Conservation (phyloP, 2,113 vertebrate genomes). For the Phylloscopus trochilus region DNA sequence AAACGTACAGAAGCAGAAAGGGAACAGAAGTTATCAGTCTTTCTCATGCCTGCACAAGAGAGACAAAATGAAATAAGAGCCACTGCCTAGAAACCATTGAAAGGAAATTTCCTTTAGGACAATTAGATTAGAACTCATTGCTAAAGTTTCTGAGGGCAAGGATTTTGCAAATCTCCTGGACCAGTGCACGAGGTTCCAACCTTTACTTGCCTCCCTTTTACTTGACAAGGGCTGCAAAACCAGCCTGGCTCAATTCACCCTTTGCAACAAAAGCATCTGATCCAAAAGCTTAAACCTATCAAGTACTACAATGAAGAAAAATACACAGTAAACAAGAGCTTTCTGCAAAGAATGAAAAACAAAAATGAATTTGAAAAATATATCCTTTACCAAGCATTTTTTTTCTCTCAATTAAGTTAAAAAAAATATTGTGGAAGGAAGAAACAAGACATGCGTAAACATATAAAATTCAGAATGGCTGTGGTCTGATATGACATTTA, state of each 20-base stretch:
- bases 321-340: not conserved
- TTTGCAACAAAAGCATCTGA: not conserved
- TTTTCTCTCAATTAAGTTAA: not conserved
- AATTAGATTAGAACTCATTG: not conserved
- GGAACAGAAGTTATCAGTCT: not conserved
- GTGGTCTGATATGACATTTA: conserved; percentile 60
- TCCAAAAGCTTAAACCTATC: not conserved
- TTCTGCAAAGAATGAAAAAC: not conserved
- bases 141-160: not conserved
- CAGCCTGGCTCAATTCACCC: not conserved
- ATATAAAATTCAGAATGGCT: conserved; percentile 25
- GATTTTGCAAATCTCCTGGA: not conserved
- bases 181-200: not conserved
- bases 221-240: not conserved
- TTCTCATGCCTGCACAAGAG: not conserved
- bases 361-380: not conserved
- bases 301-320: not conserved
- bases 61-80: not conserved
- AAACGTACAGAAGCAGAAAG: not conserved
- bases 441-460: not conserved
- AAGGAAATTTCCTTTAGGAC: not conserved
- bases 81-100: not conserved
- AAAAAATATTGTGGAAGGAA: not conserved
- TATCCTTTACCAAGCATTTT: not conserved
- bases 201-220: not conserved